phyloP scores from a whole-genome alignment of 2,797 vertebrate species.

The Lutjanus campechanus region DNA sequence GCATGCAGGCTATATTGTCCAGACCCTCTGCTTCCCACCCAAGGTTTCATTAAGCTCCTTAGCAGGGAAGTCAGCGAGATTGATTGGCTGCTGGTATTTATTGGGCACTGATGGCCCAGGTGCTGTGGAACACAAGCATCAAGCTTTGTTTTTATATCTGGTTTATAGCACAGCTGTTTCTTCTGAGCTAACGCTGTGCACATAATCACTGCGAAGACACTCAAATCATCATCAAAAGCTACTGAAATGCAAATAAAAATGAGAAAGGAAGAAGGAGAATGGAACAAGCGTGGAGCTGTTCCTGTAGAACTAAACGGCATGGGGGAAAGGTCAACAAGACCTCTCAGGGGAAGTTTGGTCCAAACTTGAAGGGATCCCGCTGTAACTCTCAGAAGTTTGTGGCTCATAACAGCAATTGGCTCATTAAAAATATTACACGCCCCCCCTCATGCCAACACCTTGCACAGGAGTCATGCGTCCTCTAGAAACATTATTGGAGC shows the following conservation, averaged over 20 bases:
- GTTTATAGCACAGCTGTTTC: constrained; percentile 88
- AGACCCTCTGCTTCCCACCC: constrained; percentile 45
- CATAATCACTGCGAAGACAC: constrained; percentile 78
- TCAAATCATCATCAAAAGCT: constrained; percentile 81
- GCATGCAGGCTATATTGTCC: constrained; percentile 51
- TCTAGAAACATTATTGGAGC: constrained; percentile 79
- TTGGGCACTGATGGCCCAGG: constrained; percentile 83
- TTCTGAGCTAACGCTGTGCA: constrained; percentile 68
- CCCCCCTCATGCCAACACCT: constrained; percentile 50
- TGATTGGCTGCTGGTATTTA: constrained; percentile 81
- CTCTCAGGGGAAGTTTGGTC: constrained; percentile 50
- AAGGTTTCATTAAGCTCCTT: constrained; percentile 74
- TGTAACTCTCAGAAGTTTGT: constrained; percentile 62
- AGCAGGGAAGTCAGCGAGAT: constrained; percentile 60
- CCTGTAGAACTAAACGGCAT: neutral
- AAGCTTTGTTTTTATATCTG: constrained; percentile 82
- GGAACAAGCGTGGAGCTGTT: constrained; percentile 2
- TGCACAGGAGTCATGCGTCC: constrained; percentile 61
- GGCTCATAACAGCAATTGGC: constrained; percentile 53
- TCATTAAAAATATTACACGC: constrained; percentile 72
- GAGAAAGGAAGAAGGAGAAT: neutral
- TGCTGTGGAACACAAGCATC: constrained; percentile 77
- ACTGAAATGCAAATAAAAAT: constrained; percentile 72
- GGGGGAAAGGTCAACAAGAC: constrained; percentile 55
- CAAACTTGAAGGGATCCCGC: constrained; percentile 45